These are phyloP conservation scores for Dasyurus viverrinus DNA, from an alignment of 2,113 vertebrate species.

Conservation along the genomic window DNA sequence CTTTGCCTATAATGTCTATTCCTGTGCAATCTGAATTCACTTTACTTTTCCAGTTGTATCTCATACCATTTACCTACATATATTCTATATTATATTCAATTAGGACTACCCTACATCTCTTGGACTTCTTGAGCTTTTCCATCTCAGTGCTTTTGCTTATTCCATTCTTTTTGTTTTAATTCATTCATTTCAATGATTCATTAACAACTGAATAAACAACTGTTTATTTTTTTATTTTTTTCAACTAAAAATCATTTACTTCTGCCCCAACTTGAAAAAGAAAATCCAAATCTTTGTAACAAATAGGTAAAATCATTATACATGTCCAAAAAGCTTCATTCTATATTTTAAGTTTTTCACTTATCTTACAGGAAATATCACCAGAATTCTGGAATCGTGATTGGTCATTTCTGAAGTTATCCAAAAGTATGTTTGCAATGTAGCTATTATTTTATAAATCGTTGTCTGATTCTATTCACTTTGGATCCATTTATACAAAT, in stretches of 20 bases:
- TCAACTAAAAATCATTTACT: background rate
- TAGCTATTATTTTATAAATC: background rate
- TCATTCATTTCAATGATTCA: background rate
- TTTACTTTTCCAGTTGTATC: background rate
- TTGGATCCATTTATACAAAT: background rate
- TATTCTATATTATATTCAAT: background rate
- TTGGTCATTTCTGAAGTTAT: background rate
- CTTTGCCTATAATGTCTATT: background rate
- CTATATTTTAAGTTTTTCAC: background rate
- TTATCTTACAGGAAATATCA: background rate
- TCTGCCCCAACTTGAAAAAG: background rate
- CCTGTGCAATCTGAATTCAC: background rate
- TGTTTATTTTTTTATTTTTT: background rate
- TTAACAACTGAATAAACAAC: background rate
- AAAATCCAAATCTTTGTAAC: background rate
- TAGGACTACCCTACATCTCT: background rate
- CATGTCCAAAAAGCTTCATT: background rate
- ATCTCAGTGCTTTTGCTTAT: background rate
- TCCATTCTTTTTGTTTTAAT: background rate
- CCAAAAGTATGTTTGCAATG: background rate
- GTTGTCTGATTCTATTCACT: background rate
- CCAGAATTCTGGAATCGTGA: background rate
- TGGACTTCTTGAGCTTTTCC: background rate
- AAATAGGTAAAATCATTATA: background rate
- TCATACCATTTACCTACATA: background rate